These are phyloP conservation scores for Venturia canescens DNA, from an alignment of 1,140 invertebrate species.

Conservation along the genomic window DNA sequence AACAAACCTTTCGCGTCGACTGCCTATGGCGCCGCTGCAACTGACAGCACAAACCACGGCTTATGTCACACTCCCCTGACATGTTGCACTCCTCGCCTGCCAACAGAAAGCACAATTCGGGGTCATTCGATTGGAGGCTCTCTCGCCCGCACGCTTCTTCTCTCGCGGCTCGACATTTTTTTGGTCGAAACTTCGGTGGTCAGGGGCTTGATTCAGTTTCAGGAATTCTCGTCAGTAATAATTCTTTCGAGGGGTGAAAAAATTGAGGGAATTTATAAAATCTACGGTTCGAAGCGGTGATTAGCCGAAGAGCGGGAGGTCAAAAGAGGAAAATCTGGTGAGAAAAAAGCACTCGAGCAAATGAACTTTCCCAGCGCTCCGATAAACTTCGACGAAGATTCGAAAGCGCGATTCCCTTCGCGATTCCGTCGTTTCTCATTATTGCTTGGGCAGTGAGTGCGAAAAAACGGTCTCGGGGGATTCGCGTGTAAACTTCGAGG, in stretches of 20 bases:
- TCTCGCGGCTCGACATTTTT: too few species aligned
- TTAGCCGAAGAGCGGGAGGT: too few species aligned
- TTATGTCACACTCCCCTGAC: constrained; percentile 91
- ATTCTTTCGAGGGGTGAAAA: too few species aligned
- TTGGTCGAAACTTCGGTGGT: too few species aligned
- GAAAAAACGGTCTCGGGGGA: neutral
- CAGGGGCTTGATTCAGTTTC: too few species aligned
- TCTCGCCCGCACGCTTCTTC: too few species aligned
- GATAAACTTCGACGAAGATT: neutral
- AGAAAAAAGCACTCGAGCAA: neutral
- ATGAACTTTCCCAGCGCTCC: too few species aligned
- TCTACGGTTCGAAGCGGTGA: too few species aligned
- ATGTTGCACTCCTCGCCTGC: constrained; percentile 88
- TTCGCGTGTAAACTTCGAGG: neutral
- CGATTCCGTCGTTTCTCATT: neutral
- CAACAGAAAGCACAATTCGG: constrained; percentile 20
- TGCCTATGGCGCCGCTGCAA: constrained; percentile 90
- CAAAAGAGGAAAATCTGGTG: neutral
- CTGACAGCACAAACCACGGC: constrained; percentile 91
- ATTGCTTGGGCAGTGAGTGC: neutral
- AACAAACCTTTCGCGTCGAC: constrained; percentile 89
- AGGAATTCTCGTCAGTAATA: too few species aligned
- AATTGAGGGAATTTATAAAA: too few species aligned
- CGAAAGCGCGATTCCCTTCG: neutral
- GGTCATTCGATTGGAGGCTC: too few species aligned